Evolutionary conservation across 2,113 vertebrate genomes (phyloP), one percentile per base, ranked within the genome.

Genomic region (Hippocampus guttulatus): DNA sequence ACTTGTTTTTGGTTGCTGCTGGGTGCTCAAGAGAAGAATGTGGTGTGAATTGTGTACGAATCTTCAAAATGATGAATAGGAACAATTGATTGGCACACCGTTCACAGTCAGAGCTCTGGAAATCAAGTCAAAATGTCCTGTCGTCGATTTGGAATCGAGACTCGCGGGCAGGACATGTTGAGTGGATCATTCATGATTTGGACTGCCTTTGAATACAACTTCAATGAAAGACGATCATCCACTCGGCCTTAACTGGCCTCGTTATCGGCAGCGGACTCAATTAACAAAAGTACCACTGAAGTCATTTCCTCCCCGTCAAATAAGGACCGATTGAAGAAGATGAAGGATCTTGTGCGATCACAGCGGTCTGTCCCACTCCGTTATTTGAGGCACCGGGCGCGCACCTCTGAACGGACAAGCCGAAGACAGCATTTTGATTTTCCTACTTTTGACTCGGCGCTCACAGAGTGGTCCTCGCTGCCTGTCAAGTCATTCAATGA

Each of bases 381-480:
- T 38, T 38, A 38, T 6, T 38, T 38, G 6, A 38, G 33, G 33
- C 33, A 38, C 33, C 33, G 33, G 33, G 33, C 33, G 33, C 33
- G 33, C 15, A 45, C 43, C 64, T 45, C 18, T 12, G n/a, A 25
- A 27, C 8, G 64, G 12, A 43, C n/a, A 66, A 23, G 20, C 18
- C 3, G 66, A 12, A 21, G 23, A 38, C 5, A 2, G 5, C 40
- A 8, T 30, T 61, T 61, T 30, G 2, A 43, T 38, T 6, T 0
- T 21, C 45, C 1, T 64, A 8, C 33, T 21, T 23, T 27, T n/a
- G 18, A 63, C 69, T 77, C 52, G 25, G 71, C 63, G 63, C 70
- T 76, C 58, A 70, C 73, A 68, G 80, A 84, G 67, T 81, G 64
- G 58, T 68, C 75, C 69, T 11, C 73, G 78, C 81, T 78, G 75